These are phyloP conservation scores for Eulithis prunata DNA, from an alignment of 2,888 invertebrate genomes.

Conservation along the genomic window DNA sequence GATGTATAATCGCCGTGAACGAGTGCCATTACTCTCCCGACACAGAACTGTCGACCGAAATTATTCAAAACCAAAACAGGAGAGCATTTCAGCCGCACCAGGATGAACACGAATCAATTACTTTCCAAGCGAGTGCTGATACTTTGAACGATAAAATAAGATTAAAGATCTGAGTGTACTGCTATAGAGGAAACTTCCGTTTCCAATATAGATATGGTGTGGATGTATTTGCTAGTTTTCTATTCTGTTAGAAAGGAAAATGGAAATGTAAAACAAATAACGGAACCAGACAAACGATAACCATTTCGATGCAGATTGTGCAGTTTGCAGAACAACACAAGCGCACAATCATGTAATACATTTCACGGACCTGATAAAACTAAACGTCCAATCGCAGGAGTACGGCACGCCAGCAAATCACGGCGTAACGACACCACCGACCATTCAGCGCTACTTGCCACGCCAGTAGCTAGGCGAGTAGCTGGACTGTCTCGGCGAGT, in stretches of 20 bases:
- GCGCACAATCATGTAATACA: conserved; percentile 21
- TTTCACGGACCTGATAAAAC: conserved; percentile 13
- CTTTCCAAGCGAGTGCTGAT: conserved; percentile 20
- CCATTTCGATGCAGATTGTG: conserved; percentile 14
- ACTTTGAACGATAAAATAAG: conserved; percentile 1
- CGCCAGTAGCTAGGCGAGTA: conserved; percentile 14
- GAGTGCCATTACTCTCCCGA: conserved; percentile 64
- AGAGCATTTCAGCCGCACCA: conserved; percentile 28
- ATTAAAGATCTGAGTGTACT: neutral
- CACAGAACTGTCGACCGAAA: conserved; percentile 56
- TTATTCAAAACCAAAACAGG: conserved; percentile 60
- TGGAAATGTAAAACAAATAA: conserved; percentile 1
- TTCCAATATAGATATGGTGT: neutral
- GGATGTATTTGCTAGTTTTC: neutral
- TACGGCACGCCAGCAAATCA: conserved; percentile 20
- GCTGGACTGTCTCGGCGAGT: neutral
- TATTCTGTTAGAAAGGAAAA: neutral
- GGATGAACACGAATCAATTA: conserved; percentile 18
- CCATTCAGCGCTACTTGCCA: conserved; percentile 4
- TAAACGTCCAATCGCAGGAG: conserved; percentile 22
- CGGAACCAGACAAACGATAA: conserved; percentile 3
- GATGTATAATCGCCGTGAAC: conserved; percentile 50
- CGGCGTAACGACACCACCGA: conserved; percentile 14
- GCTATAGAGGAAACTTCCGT: too few relatives aligned
- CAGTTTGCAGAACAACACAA: conserved; percentile 19